Base-by-base conservation (phyloP, 2,797 vertebrate species). In the Labroides dimidiatus region DNA sequence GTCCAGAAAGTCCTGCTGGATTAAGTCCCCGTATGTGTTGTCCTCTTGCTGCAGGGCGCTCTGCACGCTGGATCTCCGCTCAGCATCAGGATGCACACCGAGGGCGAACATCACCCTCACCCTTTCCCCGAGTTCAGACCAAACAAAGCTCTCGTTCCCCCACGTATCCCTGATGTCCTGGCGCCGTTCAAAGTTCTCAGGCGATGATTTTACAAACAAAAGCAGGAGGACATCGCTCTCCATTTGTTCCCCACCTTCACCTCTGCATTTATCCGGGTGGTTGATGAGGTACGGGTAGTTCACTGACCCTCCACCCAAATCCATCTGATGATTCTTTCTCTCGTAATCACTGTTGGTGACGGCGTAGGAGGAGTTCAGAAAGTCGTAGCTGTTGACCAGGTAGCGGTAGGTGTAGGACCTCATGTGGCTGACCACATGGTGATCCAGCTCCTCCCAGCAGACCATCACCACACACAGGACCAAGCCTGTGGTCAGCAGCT, bases 1-100 rank as follows among this genome's bases (percentile, higher is more conserved):
- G 90, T 99, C 97, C 10, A 89, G 39, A 77, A 99, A 99, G 72
- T 96, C 92, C 89, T 96, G 96, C 86, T 99, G 97, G 78, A 99
- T 93, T 70, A 99, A 86, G 65, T 99, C 97, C 0, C 21, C 64
- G 4, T 95, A 84, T 33, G 37, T 45, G 10, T 27, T 48, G 71
- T 96, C 93, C 91, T 99, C 97, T 24, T 62, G 44, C 10, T 84
- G 55, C 63, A 99, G 91, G 0, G 87, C 62, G 4, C 27, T 84
- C 80, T 97, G 96, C 6, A 86, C 41, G 4, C 48, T 10, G n/a
- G 53, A 49, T 39, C 92, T 82, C 37, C n/a, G 63, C 4, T 10
- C 10, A 0, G 49, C 55, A 21, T 86, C 51, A 6, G 76, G 66
- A 54, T 93, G 87, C 8, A 64, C 77, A 8, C 97, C 97, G 36